Evolutionary conservation across 2,888 invertebrate species (phyloP), one percentile per base, ranked within the genome.

Genomic region (Cerceris ruficornis): DNA sequence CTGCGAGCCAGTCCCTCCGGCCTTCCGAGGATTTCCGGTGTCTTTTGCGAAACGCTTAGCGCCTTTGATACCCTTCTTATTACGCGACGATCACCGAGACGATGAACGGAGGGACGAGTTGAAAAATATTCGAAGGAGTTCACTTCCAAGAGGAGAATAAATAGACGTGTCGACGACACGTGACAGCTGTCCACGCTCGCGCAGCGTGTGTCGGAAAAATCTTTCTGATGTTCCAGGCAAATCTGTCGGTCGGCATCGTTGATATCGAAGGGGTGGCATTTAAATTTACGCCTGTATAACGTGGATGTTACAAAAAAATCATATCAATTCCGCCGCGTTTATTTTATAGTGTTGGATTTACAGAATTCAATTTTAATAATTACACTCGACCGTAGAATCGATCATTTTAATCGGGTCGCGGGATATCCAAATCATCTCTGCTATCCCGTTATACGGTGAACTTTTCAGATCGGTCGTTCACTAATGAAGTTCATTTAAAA

Each of bases 61-160:
- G 13, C n/a, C 50, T 50, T 50, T 50, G 50, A 50, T 50, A n/a
- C n/a, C 55, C 39, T 54, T 15, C 54, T 28, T 28, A 28, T 28
- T 41, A 14, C 68, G 50, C 13, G 15, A 58, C 43, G 39, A 41
- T 57, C 8, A 17, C 55, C 15, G 42, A 54, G 14, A 57, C 64
- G 57, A 42, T 15, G 42, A 65, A 50, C n/a, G 50, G 46, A 57
- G 28, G 28, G 60, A 58, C 42, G 28, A 64, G 49, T 57, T 41
- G 64, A 64, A 84, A 81, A 84, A 84, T 83, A 82, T 86, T 85
- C 84, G 78, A 81, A 85, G 69, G 83, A 76, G 72, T 57, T 79
- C 85, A 79, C 81, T 86, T 88, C 87, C 86, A 79, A 84, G 88
- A 88, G 87, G 84, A 80, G 87, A 88, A 88, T 87, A 88, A 88